Evolutionary conservation across 2,113 vertebrate genomes (phyloP), one percentile per base, ranked within the genome.

Genomic region (Pygoscelis antarcticus): DNA sequence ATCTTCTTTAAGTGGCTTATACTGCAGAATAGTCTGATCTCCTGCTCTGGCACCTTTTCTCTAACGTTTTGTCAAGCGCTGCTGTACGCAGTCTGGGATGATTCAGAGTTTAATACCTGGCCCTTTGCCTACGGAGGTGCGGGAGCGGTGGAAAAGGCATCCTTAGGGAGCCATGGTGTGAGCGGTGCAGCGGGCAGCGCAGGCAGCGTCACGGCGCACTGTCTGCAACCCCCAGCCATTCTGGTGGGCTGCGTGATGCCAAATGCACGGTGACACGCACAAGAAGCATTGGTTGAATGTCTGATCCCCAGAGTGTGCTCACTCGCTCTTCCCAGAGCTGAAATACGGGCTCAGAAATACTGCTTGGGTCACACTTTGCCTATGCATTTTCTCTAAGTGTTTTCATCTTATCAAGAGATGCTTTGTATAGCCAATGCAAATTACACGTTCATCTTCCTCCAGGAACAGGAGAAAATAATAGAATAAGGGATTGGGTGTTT

Each of bases 241-340:
- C 26, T 0, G 4, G 36, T 36, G 93, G n/a, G 74, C 66, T 87
- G 25, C 0, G 11, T 16, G 62, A 58, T 2, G 6, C 27, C 57
- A 32, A 34, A 66, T 6, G 7, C 65, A 26, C 15, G 4, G 52
- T 36, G 77, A 42, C 64, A 78, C 6, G 2, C 38, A 10, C 25
- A 3, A 6, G 38, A 32, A 3, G 1, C 7, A 3, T 7, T 21
- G 65, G 17, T 0, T 20, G 75, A 29, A 32, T 0, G 0, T 36
- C 58, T 58, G 75, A 44, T 80, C 46, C 54, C 26, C n/a, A 23
- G 30, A 16, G 25, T 3, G 30, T 3, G 23, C 72, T 82, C 47
- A 10, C 17, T 58, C 2, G 0, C 38, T 88, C 60, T 69, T 89
- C 49, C 51, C 61, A 32, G 40, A 71, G 62, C 47, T 71, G 71